Percentiles rank a stretch among this genome's conserved stretches.
Evolutionary conservation across 1,140 invertebrate species (phyloP).

Genomic region (Lanistes nyassanus): DNA sequence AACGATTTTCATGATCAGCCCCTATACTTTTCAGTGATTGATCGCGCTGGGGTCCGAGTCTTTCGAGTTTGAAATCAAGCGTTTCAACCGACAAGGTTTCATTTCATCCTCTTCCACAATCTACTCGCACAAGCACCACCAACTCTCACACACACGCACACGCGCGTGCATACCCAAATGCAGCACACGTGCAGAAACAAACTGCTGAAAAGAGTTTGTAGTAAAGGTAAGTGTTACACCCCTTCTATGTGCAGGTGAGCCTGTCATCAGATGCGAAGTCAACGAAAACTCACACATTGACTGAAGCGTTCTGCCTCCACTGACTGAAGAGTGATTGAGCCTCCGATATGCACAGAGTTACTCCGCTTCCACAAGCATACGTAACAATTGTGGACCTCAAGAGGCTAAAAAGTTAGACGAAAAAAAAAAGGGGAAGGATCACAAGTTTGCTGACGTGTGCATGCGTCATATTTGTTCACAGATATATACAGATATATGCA

Average conservation of each 20-base stretch:
- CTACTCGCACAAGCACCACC: neutral
- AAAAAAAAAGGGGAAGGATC: too few relatives aligned
- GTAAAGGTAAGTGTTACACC: neutral
- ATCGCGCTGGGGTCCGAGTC: too few relatives aligned
- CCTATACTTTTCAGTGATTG: too few relatives aligned
- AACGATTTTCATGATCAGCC: neutral
- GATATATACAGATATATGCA: too few relatives aligned
- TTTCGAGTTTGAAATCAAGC: too few relatives aligned
- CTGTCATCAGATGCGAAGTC: neutral
- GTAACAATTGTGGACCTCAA: neutral
- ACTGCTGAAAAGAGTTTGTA: neutral
- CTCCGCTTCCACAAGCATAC: neutral
- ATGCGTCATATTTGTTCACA: too few relatives aligned
- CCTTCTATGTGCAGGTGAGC: neutral
- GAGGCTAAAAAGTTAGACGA: neutral
- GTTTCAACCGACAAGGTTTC: neutral
- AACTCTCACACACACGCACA: neutral
- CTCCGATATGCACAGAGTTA: neutral
- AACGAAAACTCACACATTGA: neutral
- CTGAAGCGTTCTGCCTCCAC: neutral
- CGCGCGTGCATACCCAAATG: neutral
- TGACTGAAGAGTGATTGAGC: neutral
- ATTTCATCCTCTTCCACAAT: neutral
- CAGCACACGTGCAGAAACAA: neutral
- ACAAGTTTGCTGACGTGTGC: too few relatives aligned